Evolutionary conservation across 2,888 invertebrate genomes (phyloP), one percentile per base, ranked within the genome.

Genomic region (Drosophila emarginata): DNA sequence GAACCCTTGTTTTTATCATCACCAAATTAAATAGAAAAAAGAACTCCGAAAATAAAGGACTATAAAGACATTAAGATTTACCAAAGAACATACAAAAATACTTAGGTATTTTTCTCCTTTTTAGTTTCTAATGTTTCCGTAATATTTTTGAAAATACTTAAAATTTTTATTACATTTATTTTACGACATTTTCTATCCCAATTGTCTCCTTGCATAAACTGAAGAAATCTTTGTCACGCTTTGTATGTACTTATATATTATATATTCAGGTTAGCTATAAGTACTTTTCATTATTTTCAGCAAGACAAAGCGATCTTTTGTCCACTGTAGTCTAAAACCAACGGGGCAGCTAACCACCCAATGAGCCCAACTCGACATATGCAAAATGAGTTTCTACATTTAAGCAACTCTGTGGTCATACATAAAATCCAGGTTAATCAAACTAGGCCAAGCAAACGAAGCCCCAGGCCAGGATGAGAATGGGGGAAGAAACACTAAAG

Each of bases 351-450:
- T 12, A 6, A 4, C 36, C 36, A 32, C 53, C 32, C 32, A 54
- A 54, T 6, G 54, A 54, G 54, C 32, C 45, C 32, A 32, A 39
- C 28, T 52, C 51, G 32, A 60, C 58, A 52, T 39, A 58, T 58
- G 58, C 51, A 39, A 57, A 58, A 64, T 26, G 52, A 57, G 36
- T 18, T 50, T 39, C n/a, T 32, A 50, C 23, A 28, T 32, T 11
- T 28, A 53, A 14, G 28, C 15, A 53, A 53, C 14, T 63, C 12
- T 70, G 70, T 70, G 70, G 72, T 50, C 69, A 36, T 60, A 62
- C 54, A 56, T 58, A 68, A 45, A 76, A 86, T 77, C 68, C 74
- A 74, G 86, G 84, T 65, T 83, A 86, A 83, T 80, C 84, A 84
- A 84, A 86, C 72, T 78, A 59, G 84, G 84, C 58, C 77, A 79